Conservation (phyloP, 2,113 vertebrate species). For the Brienomyrus longianalis region DNA sequence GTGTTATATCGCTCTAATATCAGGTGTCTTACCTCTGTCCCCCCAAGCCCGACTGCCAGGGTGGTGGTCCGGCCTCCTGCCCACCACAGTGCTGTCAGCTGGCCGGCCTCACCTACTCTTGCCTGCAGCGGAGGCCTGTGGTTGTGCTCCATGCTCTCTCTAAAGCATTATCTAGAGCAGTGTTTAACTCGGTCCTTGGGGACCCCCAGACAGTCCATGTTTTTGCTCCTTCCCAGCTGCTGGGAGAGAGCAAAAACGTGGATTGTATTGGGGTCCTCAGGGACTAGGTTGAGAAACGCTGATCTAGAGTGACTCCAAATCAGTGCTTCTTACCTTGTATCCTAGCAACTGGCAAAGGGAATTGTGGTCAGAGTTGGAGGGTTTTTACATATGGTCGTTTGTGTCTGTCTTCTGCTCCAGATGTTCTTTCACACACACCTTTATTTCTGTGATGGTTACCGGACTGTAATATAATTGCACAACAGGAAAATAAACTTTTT, state of each 20-base stretch:
- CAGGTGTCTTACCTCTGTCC: neutral
- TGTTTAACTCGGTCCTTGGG: neutral
- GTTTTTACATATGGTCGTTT: slow-evolving; percentile 39
- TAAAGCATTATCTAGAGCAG: slow-evolving; percentile 29
- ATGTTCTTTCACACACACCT: slow-evolving; percentile 40
- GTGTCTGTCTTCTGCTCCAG: slow-evolving; percentile 33
- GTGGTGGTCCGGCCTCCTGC: neutral
- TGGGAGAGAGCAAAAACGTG: neutral
- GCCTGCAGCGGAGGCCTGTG: slow-evolving; percentile 16
- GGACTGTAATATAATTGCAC: slow-evolving; percentile 28
- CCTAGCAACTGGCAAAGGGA: slow-evolving; percentile 44
- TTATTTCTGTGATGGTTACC: slow-evolving; percentile 38
- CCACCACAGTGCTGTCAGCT: neutral
- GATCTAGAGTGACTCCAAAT: slow-evolving; percentile 18
- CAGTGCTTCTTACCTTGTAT: slow-evolving; percentile 45
- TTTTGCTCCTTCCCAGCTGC: neutral
- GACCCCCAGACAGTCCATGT: neutral
- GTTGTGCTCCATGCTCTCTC: slow-evolving; percentile 31
- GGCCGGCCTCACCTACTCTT: neutral
- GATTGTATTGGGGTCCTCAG: neutral
- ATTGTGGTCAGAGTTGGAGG: slow-evolving; percentile 42
- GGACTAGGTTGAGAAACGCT: neutral
- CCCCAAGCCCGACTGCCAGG: neutral
- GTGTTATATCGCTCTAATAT: neutral
- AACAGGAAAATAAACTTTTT: slow-evolving; percentile 30